Evolutionary conservation across 2,113 vertebrate genomes (phyloP), one percentile per base, ranked within the genome.

Genomic region (Orientallactaga bullata): DNA sequence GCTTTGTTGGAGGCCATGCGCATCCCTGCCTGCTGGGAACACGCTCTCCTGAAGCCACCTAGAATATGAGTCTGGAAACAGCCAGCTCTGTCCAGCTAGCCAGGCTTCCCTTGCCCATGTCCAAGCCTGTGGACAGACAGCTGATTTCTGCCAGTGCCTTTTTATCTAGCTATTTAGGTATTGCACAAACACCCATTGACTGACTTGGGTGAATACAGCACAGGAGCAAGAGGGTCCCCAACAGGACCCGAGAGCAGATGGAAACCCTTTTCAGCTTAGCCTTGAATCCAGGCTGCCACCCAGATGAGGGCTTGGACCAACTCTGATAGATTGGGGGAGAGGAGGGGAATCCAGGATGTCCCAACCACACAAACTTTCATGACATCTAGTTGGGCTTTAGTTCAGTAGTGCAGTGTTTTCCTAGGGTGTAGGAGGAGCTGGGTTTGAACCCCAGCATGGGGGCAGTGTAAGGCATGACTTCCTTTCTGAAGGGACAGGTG

Each of bases 191-290:
- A 18, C 35, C 12, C 71, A 73, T 4, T 76, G n/a, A 26, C 42
- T n/a, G 42, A 15, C 30, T 30, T 7, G 35, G 35, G 0, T 4
- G 68, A 28, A 26, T 4, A 42, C 68, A 58, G 15, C 0, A 2
- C 55, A 21, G 47, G 17, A 3, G 61, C 72, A 12, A n/a, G 79
- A 23, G 20, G 28, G 47, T 23, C 68, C 8, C n/a, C 0, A 24
- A 30, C 4, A 28, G 66, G 35, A 12, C 13, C 11, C 24, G 3
- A 24, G 13, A 61, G 32, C 28, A 24, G 26, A 66, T 15, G 12
- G 0, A 61, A 13, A 37, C 20, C 66, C 68, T 26, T 60, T 20
- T 2, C 13, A 32, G 18, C 10, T 10, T 7, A 58, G 37, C 63
- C 20, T 66, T 21, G 51, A 58, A 20, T 21, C 26, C 23, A 24